A percentile compares a stretch with the other conserved stretches of the same genome.
phyloP scores from a whole-genome alignment of 2,113 vertebrate species.

The Urocitellus parryii region DNA sequence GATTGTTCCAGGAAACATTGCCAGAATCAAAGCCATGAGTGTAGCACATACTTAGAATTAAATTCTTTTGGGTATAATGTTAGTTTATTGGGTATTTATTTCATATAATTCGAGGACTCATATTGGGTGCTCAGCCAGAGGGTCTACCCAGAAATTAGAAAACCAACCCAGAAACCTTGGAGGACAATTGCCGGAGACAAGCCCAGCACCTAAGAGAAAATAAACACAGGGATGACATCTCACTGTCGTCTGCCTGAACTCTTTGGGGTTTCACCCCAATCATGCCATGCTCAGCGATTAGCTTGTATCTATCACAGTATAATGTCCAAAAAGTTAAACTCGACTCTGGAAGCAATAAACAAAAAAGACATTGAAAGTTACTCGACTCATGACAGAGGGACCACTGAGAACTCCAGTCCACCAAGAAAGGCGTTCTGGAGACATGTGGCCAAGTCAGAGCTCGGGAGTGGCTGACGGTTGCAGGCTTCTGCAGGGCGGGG shows the following conservation, averaged over 20 bases:
- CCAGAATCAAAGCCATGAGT: neutral
- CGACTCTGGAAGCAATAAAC: neutral
- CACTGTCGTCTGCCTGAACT: neutral
- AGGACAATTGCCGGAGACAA: neutral
- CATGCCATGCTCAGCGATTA: neutral
- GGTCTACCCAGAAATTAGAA: neutral
- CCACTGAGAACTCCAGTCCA: neutral
- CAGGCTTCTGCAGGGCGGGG: rapidly evolving
- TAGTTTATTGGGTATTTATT: neutral
- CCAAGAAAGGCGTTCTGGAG: neutral
- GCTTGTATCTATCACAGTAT: neutral
- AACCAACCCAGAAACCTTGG: neutral
- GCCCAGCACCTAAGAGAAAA: neutral
- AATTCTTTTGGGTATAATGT: neutral
- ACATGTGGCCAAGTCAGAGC: rapidly evolving
- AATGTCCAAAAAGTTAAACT: neutral
- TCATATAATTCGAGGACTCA: neutral
- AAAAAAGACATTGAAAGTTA: neutral
- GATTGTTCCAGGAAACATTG: neutral
- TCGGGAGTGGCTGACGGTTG: no score
- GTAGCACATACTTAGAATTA: neutral
- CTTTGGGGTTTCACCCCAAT: neutral
- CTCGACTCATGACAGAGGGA: neutral
- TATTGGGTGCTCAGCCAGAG: neutral
- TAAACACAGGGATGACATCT: neutral